Conservation (phyloP, 2,113 vertebrate genomes). For the Pangasianodon hypophthalmus region DNA sequence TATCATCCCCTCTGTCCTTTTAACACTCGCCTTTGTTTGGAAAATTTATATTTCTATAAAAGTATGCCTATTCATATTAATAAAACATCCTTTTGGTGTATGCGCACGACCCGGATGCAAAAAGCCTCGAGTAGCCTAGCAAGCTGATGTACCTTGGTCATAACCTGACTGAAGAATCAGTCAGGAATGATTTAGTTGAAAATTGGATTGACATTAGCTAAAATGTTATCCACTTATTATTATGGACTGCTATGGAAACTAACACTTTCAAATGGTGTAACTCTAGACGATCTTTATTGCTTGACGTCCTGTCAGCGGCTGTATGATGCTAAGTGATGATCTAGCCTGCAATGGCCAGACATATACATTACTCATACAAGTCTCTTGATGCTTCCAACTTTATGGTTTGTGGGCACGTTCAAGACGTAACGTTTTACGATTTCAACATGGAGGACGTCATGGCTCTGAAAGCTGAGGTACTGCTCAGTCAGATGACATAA, state of each 20-base stretch:
- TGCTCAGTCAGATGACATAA: neutral
- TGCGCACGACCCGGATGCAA: too few species aligned
- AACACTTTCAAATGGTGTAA: neutral
- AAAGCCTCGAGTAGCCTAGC: neutral
- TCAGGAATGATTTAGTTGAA: neutral
- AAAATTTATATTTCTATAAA: neutral
- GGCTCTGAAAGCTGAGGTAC: neutral
- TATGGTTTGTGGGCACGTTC: too few species aligned
- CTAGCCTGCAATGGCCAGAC: neutral
- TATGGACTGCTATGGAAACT: neutral
- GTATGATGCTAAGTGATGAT: neutral
- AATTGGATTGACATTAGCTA: neutral
- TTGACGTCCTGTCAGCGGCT: neutral
- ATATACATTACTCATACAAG: neutral
- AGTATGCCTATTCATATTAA: too few species aligned
- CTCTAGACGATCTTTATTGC: neutral
- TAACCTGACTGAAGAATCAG: neutral
- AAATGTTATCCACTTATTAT: neutral
- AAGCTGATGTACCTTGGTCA: neutral
- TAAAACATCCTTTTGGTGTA: too few species aligned
- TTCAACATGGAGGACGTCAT: too few species aligned
- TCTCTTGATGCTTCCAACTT: too few species aligned
- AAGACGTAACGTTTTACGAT: too few species aligned
- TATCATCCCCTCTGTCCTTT: too few species aligned
- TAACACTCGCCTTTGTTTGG: too few species aligned